A percentile compares a stretch with the other conserved stretches of the same genome.
phyloP scores from a whole-genome alignment of 2,797 vertebrate genomes.

The Pipistrellus pygmaeus region DNA sequence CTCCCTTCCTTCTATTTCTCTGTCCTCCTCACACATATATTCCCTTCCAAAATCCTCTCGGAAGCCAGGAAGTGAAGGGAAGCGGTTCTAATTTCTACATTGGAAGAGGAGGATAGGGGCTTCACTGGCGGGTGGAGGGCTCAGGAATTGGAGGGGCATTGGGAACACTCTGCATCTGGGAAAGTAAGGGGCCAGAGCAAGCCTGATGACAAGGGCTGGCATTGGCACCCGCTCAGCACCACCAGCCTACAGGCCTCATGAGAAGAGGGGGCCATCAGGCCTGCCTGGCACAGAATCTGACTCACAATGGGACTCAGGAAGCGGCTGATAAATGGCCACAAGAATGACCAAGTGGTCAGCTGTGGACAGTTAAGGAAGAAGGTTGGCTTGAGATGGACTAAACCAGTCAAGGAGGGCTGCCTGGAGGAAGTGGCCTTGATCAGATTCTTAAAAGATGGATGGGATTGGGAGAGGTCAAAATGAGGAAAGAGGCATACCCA shows the following conservation, averaged over 20 bases:
- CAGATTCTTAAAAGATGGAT: background rate
- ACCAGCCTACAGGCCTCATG: background rate
- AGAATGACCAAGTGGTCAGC: background rate
- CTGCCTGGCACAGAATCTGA: background rate
- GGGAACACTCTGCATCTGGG: background rate
- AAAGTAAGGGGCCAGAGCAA: background rate
- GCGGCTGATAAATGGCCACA: background rate
- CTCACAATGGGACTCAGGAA: background rate
- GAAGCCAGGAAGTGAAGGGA: background rate
- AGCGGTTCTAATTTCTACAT: background rate
- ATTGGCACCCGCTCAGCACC: background rate
- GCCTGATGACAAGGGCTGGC: background rate
- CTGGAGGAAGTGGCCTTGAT: background rate
- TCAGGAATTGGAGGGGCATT: background rate
- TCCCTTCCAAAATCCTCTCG: background rate
- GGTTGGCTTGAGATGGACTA: background rate
- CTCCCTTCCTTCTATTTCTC: constrained; percentile 13
- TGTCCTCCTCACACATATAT: background rate
- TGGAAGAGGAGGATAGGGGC: background rate
- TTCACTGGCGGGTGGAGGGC: background rate
- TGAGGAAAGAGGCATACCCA: background rate
- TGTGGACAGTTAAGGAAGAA: background rate
- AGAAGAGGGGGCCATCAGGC: background rate
- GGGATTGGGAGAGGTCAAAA: background rate
- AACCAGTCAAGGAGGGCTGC: background rate